phyloP scores from a whole-genome alignment of 2,113 vertebrate species.

The Thomomys bottae region DNA sequence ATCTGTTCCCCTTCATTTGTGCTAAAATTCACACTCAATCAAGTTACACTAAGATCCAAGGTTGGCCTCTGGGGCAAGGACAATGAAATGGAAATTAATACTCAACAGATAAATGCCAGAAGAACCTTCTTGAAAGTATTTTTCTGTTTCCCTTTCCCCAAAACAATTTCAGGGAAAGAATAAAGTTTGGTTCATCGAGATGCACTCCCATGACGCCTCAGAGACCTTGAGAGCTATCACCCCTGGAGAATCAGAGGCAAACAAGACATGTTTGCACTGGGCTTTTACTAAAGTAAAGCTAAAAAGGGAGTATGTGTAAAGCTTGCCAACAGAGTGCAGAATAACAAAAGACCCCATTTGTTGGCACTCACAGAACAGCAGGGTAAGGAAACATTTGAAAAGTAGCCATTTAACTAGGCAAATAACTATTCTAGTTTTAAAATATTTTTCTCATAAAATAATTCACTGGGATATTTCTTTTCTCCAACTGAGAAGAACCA shows the following conservation, averaged over 20 bases:
- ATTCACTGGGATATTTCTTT: neutral
- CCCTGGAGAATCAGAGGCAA: neutral
- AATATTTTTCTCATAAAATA: neutral
- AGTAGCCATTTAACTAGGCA: conserved; percentile 2
- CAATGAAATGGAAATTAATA: conserved; percentile 54
- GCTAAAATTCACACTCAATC: conserved; percentile 59
- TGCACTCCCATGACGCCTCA: neutral
- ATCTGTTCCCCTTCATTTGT: conserved; percentile 55
- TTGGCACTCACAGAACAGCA: neutral
- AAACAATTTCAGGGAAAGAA: conserved; percentile 45
- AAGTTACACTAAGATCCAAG: conserved; percentile 37
- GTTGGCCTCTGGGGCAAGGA: conserved; percentile 8
- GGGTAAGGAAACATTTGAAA: neutral
- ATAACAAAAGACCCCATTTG: neutral
- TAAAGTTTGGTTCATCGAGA: conserved; percentile 39
- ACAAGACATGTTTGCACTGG: neutral
- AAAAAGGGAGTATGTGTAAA: neutral
- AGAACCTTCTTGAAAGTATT: conserved; percentile 6
- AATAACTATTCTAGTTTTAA: conserved; percentile 2
- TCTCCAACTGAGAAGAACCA: conserved; percentile 4
- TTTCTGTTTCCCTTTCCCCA: conserved; percentile 27
- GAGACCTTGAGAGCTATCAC: conserved; percentile 33
- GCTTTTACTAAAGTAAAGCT: conserved; percentile 29
- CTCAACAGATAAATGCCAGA: conserved; percentile 27
- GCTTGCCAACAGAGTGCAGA: neutral